Percentiles rank a stretch among this genome's conserved stretches.
These are phyloP conservation scores for Sceloporus undulatus DNA, from an alignment of 2,113 vertebrate genomes.

Conservation along the genomic window DNA sequence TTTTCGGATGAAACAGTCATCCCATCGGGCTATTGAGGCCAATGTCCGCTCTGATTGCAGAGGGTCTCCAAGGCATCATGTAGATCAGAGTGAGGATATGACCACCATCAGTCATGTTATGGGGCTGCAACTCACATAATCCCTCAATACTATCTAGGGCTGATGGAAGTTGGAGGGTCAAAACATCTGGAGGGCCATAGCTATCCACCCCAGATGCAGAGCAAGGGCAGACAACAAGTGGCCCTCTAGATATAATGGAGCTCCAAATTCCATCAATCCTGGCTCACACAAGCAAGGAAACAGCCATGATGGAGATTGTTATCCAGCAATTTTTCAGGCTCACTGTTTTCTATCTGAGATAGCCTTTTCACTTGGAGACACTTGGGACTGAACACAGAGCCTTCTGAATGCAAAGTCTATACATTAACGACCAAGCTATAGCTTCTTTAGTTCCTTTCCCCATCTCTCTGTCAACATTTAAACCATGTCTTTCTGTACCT, in stretches of 20 bases:
- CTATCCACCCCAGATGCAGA: too few species aligned
- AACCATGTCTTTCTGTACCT: background rate
- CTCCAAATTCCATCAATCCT: too few species aligned
- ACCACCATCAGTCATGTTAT: too few species aligned
- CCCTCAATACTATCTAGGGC: too few species aligned
- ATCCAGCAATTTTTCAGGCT: background rate
- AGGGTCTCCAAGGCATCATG: background rate
- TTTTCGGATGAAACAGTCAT: background rate
- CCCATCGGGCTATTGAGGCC: background rate
- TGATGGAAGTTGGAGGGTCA: too few species aligned
- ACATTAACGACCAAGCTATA: background rate
- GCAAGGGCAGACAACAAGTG: too few species aligned
- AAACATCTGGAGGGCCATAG: too few species aligned
- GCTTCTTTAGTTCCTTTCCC: background rate
- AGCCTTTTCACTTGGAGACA: background rate
- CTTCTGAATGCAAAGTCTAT: background rate
- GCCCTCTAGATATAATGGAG: too few species aligned
- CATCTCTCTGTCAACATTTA: background rate
- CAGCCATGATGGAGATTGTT: background rate
- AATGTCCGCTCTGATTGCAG: background rate
- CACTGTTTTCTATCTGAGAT: background rate
- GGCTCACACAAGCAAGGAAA: too few species aligned
- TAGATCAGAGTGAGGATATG: background rate
- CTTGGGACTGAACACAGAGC: background rate
- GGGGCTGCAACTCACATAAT: too few species aligned